Evolutionary conservation across 2,797 vertebrate species (phyloP), one percentile per base, ranked within the genome.

Genomic region (Neostethus bicornis): DNA sequence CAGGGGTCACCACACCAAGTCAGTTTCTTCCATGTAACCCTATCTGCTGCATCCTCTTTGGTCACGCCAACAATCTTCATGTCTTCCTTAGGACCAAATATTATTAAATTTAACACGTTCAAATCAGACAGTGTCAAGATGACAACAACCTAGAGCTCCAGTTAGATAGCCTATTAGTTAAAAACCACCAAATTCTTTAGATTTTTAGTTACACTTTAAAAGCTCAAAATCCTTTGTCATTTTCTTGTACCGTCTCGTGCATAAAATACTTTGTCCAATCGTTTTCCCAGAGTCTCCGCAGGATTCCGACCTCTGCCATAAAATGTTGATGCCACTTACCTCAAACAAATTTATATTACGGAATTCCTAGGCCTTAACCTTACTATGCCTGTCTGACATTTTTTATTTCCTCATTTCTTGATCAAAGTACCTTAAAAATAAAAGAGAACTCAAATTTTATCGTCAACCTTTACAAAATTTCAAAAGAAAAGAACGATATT

Each of bases 281-380:
- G 34, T 75, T 76, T 84, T 73, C 79, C 67, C 34, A 19, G 43
- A 2, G 25, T 52, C 77, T 73, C 69, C 61, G 66, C 26, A 20
- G 66, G 51, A 60, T 35, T 48, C 45, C 64, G 70, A 79, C 75
- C 70, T 66, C 34, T 69, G 62, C 75, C 76, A 70, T 51, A n/a
- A 61, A 67, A 47, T 45, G 9, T 19, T 6, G 60, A 46, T 16
- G 55, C 48, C 74, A 44, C 53, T 31, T 44, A 20, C 54, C 28
- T 50, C 28, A 38, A 61, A 53, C 69, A 64, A 51, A 55, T 7
- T 13, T 31, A 55, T 13, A 55, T 37, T 72, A 1, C 1, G 5
- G 45, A 46, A 51, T 19, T 62, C 49, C 56, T 72, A 59, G 72
- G 50, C 31, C 37, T n/a, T 44, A 53, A 42, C 49, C 56, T 61